Evolutionary conservation across 2,797 vertebrate species (phyloP), one percentile per base, ranked within the genome.

Genomic region (Typhlichthys eigenmanni): DNA sequence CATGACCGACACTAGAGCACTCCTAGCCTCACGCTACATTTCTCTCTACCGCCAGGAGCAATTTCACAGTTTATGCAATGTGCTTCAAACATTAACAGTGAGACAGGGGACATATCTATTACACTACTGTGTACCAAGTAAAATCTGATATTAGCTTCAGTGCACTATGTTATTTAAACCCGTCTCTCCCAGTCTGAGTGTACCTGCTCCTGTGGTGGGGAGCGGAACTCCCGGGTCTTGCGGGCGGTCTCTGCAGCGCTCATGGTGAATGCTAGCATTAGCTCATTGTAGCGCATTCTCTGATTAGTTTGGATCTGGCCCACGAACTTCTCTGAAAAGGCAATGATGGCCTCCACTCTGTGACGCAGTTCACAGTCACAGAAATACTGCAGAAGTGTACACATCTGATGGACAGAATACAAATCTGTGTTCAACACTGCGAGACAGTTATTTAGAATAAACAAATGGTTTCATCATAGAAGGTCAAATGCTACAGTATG

Each of bases 321-420:
- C 62, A 98, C 92, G 8, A 97, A 96, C 64, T 89, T 75, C 82
- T 98, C 96, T 0, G 96, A 95, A 76, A 95, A 97, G 0, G 96
- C 94, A 0, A 92, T 94, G 58, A 97, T 94, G 62, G 94, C 94
- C 83, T 98, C 96, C 5, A 98, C 96, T 0, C 96, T 92, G 90
- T 98, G 96, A 62, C 96, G 95, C 14, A 97, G 88, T 84, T 98
- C 96, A 69, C 95, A 96, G 88, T 97, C 96, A 66, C 96, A 98
- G 90, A 98, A 97, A 82, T 95, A 96, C 87, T 98, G 95, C 78
- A 98, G 92, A 5, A 98, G 92, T 61, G 94, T 92, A 58, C 96
- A 98, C 96, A 98, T 98, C 96, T 98, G 64, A 62, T 62, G 24
- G 47, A 70, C 34, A 64, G 68, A 69, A 13, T 17, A 1, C 68